Evolutionary conservation across 2,113 vertebrate species (phyloP), one percentile per base, ranked within the genome.

Genomic region (Pica pica): DNA sequence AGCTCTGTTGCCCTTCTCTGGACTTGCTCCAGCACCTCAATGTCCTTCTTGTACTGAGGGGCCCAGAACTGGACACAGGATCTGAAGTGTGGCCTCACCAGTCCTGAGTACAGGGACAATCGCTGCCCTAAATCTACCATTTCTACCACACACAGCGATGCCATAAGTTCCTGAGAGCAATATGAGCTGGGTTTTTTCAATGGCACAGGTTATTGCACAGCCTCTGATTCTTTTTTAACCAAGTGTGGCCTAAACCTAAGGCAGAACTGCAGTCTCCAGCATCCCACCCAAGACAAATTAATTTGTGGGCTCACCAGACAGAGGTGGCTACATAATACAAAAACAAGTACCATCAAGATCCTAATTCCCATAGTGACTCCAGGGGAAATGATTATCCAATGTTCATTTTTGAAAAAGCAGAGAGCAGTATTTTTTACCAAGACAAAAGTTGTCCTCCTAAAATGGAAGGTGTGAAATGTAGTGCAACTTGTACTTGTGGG

Each of bases 291-390:
- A 13, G 9, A 28, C 0, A 0, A 21, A 10, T 30, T 64, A 56
- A 33, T 11, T 27, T 0, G 0, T 5, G 13, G 16, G 4, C 52
- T 78, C 11, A 1, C 7, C 81, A 63, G 33, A 33, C 27, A 21
- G 4, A 1, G 4, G 47, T 11, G 18, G 26, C 65, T 68, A 8
- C 6, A 2, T 8, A 59, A 56, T 10, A 35, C 6, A 0, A 0
- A 30, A 11, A 26, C 8, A 33, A 17, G 28, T 9, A 24, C 23
- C 21, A 41, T 2, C 31, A 37, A 17, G 14, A n/a, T 35, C 22
- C 35, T 33, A 23, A 71, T 31, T 79, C 44, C 46, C 21, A 7
- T 6, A 41, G 24, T 22, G 1, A 2, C 19, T 49, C 17, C 2
- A 2, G 23, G 5, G 11, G 35, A 81, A 87, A 63, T 4, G 2